A percentile compares a stretch with the other conserved stretches of the same genome.
Evolutionary conservation across 2,113 vertebrate genomes (phyloP).

Genomic region (Oceanites oceanicus): DNA sequence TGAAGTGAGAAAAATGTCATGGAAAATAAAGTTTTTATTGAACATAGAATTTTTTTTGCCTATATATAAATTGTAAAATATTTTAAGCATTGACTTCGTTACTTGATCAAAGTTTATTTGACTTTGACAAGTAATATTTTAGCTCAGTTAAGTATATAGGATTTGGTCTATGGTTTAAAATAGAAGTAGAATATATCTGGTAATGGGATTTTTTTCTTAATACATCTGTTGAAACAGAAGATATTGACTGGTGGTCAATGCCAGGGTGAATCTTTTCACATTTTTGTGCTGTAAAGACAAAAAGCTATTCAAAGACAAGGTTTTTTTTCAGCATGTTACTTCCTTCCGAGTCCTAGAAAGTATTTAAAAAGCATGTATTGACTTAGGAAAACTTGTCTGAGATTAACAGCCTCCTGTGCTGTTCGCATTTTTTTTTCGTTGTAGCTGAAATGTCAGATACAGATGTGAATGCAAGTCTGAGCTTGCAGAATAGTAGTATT

Average conservation of each 20-base stretch:
- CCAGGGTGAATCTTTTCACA: not conserved
- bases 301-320: not conserved
- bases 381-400: not conserved
- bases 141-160: not conserved
- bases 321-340: not conserved
- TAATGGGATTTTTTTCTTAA: not conserved
- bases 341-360: not conserved
- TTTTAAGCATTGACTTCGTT: not conserved
- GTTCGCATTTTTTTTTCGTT: not conserved
- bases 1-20: not conserved
- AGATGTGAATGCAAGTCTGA: not conserved
- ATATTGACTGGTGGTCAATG: not conserved
- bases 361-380: not conserved
- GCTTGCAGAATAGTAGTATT: not conserved
- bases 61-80: not conserved
- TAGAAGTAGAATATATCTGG: not conserved
- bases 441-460: slow-evolving; percentile 14
- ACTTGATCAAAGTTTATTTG: not conserved
- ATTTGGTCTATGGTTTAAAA: not conserved
- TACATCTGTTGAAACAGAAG: not conserved
- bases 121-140: not conserved
- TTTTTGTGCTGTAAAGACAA: not conserved
- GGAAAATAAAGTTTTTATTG: not conserved
- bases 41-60: not conserved
- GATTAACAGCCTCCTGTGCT: not conserved